These are phyloP conservation scores for Orius laevigatus DNA, from an alignment of 1,140 invertebrate species.

Conservation along the genomic window DNA sequence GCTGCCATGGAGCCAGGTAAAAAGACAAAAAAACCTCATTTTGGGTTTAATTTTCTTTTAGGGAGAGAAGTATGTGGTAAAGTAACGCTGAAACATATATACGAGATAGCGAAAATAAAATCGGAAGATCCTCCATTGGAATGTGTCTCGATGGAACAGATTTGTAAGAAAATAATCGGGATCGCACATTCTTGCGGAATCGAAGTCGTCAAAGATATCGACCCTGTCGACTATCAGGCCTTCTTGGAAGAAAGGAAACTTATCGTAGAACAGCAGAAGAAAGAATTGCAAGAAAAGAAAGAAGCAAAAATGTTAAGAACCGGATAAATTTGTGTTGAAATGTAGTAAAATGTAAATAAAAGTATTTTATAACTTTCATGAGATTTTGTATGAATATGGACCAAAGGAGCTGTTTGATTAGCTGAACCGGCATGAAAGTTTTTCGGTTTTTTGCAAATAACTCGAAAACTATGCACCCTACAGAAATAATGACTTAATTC, in stretches of 20 bases:
- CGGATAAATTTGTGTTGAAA: slow-evolving; percentile 25
- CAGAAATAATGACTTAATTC: too few species aligned
- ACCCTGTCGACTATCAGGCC: slow-evolving; percentile 63
- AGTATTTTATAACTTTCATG: too few species aligned
- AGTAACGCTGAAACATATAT: slow-evolving; percentile 89
- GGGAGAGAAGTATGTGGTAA: slow-evolving; percentile 70
- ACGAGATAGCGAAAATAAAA: slow-evolving; percentile 96
- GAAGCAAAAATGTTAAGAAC: slow-evolving; percentile 87
- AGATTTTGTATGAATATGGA: too few species aligned
- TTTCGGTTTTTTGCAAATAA: too few species aligned
- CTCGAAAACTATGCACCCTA: too few species aligned
- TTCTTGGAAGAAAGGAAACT: slow-evolving; percentile 66
- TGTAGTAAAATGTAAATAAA: too few species aligned
- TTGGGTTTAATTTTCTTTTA: slow-evolving; percentile 27
- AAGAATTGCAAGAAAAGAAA: slow-evolving; percentile 65
- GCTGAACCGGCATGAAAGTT: too few species aligned
- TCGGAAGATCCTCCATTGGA: slow-evolving; percentile 61
- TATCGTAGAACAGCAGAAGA: slow-evolving; percentile 56
- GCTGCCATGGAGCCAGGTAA: slow-evolving; percentile 63
- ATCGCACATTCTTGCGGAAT: slow-evolving; percentile 66
- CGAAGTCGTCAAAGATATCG: slow-evolving; percentile 65
- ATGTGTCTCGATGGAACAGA: slow-evolving; percentile 47
- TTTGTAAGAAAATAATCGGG: slow-evolving; percentile 65
- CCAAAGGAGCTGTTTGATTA: too few species aligned
- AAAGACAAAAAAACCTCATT: neutral